Evolutionary conservation across 1,140 invertebrate genomes (phyloP), one percentile per base, ranked within the genome.

Genomic region (Drosophila kanapiae): DNA sequence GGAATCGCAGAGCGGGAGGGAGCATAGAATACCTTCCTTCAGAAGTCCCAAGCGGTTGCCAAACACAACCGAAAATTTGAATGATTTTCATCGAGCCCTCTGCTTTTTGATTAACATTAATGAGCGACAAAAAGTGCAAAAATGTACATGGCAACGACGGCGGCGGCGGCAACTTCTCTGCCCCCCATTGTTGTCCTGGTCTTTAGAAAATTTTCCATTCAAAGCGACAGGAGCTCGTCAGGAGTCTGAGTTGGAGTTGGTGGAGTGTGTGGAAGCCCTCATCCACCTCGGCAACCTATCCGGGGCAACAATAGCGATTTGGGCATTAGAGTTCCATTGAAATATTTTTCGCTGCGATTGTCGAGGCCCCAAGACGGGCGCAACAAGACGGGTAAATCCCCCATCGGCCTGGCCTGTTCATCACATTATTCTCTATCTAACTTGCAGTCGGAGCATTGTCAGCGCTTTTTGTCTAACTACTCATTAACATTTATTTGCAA

Each of bases 401-500:
- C 76, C 69, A 69, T 78, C 84, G 58, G 65, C 23, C 51, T 61
- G 58, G 65, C 23, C 51, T 61, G 43, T 29, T 77, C 74, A 82
- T 78, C 69, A 70, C 68, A 87, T 72, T 77, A 69, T 74, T 69
- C 67, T 77, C 48, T 68, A 78, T 72, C 79, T 74, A 42, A 65
- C 61, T 69, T 63, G 69, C 75, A 85, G 63, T 79, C 61, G 67
- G 53, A 67, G 84, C 84, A 88, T 87, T 87, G 84, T 87, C 80
- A 87, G 84, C 80, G 59, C 58, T 51, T 88, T 78, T 87, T 87
- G 84, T 87, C 81, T 82, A 87, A 87, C 84, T 87, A 88, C 85
- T 87, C 84, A 87, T 87, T 87, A 87, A 87, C 84, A 87, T 87
- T 87, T 87, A 87, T 90, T 87, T 87, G 80, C 84, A 84, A 88